These are phyloP conservation scores for Mastigias papua DNA, from an alignment of 30 jellyfish, hydroid and myxozoan species.

Conservation along the genomic window DNA sequence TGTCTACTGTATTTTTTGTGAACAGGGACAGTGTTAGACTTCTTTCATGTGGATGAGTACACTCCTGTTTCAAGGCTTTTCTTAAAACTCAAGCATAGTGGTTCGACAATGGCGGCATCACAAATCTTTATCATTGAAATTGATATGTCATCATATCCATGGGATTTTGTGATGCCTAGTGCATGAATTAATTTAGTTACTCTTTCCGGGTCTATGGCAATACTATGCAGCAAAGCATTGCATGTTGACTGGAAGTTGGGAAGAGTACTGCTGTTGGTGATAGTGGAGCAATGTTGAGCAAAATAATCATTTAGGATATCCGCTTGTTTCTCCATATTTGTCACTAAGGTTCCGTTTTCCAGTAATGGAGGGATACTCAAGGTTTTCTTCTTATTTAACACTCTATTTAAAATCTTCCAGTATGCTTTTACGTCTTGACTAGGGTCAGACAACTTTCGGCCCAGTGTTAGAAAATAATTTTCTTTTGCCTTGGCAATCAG, in stretches of 20 bases:
- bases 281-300: too few species aligned
- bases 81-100: slow-evolving; percentile 49
- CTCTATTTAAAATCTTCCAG: slow-evolving; percentile 44
- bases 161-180: slow-evolving; percentile 62
- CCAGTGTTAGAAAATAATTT: slow-evolving; percentile 18
- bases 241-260: slow-evolving; percentile 38
- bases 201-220: slow-evolving; percentile 33
- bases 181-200: slow-evolving; percentile 33
- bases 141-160: slow-evolving; percentile 72
- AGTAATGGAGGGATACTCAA: slow-evolving; percentile 58
- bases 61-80: slow-evolving; percentile 51
- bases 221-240: slow-evolving; percentile 24
- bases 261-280: slow-evolving; percentile 49
- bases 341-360: slow-evolving; percentile 52
- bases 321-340: slow-evolving; percentile 54
- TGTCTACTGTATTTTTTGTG: slow-evolving; percentile 34
- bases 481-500: slow-evolving; percentile 31
- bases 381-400: slow-evolving; percentile 34
- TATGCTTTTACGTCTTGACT: slow-evolving; percentile 48
- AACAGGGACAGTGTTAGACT: background rate
- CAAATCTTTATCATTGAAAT: slow-evolving; percentile 37
- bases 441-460: slow-evolving; percentile 53
- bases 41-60: background rate
- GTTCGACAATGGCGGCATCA: slow-evolving; percentile 44
- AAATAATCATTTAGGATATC: slow-evolving; percentile 39